Conservation (phyloP, 2,113 vertebrate species). For the Gracilinanus agilis region DNA sequence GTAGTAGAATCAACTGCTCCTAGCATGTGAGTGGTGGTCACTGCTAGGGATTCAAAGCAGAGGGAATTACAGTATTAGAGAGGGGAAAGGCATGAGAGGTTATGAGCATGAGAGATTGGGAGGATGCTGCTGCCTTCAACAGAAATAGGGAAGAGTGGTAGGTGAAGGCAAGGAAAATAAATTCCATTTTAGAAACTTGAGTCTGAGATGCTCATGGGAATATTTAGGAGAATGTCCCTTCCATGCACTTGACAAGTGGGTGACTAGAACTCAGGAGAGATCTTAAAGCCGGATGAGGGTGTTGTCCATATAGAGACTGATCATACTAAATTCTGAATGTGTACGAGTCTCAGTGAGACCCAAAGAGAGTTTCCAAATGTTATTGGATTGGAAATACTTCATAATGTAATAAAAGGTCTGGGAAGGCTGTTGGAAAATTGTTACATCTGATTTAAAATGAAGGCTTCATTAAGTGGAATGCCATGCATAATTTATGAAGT, state of each 20-base stretch:
- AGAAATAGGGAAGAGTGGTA: neutral
- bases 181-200: neutral
- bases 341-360: neutral
- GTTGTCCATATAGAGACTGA: neutral
- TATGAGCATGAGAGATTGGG: neutral
- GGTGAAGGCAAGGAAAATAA: neutral
- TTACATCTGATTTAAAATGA: neutral
- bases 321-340: neutral
- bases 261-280: neutral
- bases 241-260: neutral
- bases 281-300: neutral
- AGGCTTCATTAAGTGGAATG: neutral
- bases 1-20: neutral
- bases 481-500: neutral
- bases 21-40: too few relatives aligned
- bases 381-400: slow-evolving; percentile 14
- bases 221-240: neutral
- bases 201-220: neutral
- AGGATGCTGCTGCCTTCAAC: neutral
- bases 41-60: neutral
- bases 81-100: neutral
- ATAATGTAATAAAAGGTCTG: neutral
- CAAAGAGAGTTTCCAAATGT: neutral
- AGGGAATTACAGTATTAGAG: neutral
- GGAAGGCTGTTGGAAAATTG: neutral